phyloP scores from a whole-genome alignment of 2,888 invertebrate species.

The Coelopa pilipes region DNA sequence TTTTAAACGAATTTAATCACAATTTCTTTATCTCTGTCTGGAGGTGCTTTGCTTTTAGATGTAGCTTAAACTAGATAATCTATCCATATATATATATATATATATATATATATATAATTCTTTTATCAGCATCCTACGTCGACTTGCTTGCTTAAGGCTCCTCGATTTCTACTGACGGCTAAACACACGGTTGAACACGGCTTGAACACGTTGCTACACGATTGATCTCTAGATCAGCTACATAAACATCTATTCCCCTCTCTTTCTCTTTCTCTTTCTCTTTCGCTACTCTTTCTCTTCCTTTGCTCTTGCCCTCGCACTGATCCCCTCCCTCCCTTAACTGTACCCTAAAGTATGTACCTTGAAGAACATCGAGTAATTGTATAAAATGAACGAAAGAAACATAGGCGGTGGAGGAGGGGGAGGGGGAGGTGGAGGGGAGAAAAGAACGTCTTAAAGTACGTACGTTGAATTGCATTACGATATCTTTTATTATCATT shows the following conservation, averaged over 20 bases:
- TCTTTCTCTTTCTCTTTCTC: neutral
- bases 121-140: slow-evolving; percentile 23
- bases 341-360: too few relatives aligned
- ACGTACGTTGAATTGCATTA: slow-evolving; percentile 3
- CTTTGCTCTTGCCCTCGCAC: too few relatives aligned
- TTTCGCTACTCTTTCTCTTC: too few relatives aligned
- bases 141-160: neutral
- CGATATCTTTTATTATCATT: neutral
- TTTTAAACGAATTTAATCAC: neutral
- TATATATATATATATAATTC: slow-evolving; percentile 33
- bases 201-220: too few relatives aligned
- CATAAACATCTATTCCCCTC: neutral
- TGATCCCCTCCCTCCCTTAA: neutral
- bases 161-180: too few relatives aligned
- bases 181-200: too few relatives aligned
- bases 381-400: neutral
- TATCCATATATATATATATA: slow-evolving; percentile 27
- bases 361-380: neutral
- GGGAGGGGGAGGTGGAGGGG: neutral
- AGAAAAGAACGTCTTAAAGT: slow-evolving; percentile 10
- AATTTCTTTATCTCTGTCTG: neutral
- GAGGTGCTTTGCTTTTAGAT: neutral
- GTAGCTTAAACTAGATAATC: neutral
- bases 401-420: neutral
- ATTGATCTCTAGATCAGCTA: too few relatives aligned